Evolutionary conservation across 2,113 vertebrate genomes (phyloP), one percentile per base, ranked within the genome.

Genomic region (Mionectes macconnelli): DNA sequence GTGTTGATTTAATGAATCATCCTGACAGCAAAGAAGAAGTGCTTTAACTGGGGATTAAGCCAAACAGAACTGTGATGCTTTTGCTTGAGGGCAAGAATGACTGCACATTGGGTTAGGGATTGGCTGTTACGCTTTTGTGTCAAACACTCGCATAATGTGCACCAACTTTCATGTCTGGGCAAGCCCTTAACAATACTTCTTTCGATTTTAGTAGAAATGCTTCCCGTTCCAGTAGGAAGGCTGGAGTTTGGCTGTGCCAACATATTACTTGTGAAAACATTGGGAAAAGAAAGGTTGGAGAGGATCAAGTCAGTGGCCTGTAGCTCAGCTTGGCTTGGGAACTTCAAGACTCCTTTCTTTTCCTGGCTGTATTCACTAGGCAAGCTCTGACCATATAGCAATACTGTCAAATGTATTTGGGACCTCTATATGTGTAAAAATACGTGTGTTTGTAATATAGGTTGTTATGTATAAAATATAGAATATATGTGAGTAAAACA

Each of bases 1-100:
- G 6, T 83, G 53, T 89, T 94, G 67, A 89, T 83, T 85, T 89
- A 93, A 62, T 96, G 90, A 96, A 39, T 97, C 89, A 94, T 90
- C 27, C 44, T 95, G 87, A 85, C 55, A 85, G 66, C 52, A 87
- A 53, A 92, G 79, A n/a, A 81, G 39, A 17, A 49, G 63, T 86
- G 80, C 66, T 79, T 92, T 85, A 92, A 76, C 70, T 86, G 76
- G 11, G 45, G 90, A 92, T 92, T 94, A 92, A 80, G 45, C 45
- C 84, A 73, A 93, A 49, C 53, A 92, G 88, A 90, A 97, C 83
- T 66, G 67, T 73, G 82, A 76, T 66, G 70, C 78, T 87, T 93
- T 88, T 55, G 80, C 86, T 84, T 40, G 76, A 52, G 94, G 80
- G 50, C 73, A n/a, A 69, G 80, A 84, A 33, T 75, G 91, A 92